phyloP scores from a whole-genome alignment of 2,888 invertebrate species.

The Agriopis leucophaearia region DNA sequence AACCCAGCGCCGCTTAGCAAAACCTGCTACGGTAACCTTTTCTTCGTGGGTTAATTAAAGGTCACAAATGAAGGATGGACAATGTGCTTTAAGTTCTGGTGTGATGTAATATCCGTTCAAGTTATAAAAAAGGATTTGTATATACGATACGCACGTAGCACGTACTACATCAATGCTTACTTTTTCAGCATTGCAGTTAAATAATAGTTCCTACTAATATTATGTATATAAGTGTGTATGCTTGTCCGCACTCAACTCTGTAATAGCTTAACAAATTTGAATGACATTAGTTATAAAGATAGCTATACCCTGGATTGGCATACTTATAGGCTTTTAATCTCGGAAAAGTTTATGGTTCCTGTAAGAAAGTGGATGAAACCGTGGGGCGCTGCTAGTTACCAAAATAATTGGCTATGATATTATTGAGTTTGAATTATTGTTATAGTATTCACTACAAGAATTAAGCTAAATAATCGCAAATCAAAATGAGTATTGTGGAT shows the following conservation, averaged over 20 bases:
- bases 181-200: background rate
- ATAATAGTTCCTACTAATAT: too few relatives aligned
- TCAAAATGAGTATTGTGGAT: constrained; percentile 6
- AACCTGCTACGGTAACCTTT: constrained; percentile 52
- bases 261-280: too few relatives aligned
- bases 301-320: too few relatives aligned
- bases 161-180: too few relatives aligned
- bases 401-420: background rate
- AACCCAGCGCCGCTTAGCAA: constrained; percentile 55
- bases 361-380: too few relatives aligned
- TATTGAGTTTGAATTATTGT: background rate
- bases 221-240: too few relatives aligned
- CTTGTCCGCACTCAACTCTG: too few relatives aligned
- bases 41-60: constrained; percentile 58
- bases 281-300: too few relatives aligned
- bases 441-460: background rate
- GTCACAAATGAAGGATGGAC: constrained; percentile 43
- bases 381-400: too few relatives aligned
- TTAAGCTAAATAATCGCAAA: background rate
- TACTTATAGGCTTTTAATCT: too few relatives aligned
- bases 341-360: too few relatives aligned
- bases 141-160: too few relatives aligned
- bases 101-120: constrained; percentile 27
- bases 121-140: constrained; percentile 1
- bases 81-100: constrained; percentile 23